Evolutionary conservation across 2,797 vertebrate species (phyloP).

Genomic region (Malurus splendens): DNA sequence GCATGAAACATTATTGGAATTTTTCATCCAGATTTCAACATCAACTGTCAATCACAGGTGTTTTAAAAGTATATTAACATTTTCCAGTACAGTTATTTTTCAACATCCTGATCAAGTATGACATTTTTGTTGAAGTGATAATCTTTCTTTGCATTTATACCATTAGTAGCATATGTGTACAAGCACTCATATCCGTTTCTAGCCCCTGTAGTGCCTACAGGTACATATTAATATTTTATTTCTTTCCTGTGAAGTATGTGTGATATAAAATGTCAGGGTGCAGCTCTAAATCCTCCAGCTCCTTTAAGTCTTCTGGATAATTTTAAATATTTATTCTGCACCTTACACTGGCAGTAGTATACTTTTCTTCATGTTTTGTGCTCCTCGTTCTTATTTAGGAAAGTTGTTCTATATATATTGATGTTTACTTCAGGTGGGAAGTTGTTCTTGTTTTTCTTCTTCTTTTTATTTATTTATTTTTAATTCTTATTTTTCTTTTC

Average conservation of each 20-base stretch:
- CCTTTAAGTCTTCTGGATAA: background rate
- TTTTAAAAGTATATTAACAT: background rate
- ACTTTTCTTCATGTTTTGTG: background rate
- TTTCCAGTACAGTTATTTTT: background rate
- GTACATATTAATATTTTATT: background rate
- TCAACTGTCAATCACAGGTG: background rate
- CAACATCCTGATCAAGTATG: background rate
- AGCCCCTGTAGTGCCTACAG: background rate
- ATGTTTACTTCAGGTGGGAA: background rate
- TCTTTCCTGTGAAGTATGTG: background rate
- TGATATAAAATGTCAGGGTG: background rate
- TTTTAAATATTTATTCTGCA: background rate
- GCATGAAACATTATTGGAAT: background rate
- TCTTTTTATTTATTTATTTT: background rate
- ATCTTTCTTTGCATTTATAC: background rate
- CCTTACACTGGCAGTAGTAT: background rate
- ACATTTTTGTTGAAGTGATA: background rate
- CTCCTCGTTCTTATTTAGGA: background rate
- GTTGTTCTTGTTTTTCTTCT: background rate
- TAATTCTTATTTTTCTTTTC: background rate
- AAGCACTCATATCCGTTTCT: background rate
- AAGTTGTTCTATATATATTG: background rate
- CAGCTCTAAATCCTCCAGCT: background rate
- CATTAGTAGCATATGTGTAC: background rate
- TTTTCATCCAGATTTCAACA: background rate